Percentiles rank a stretch among this genome's conserved stretches.
These are phyloP conservation scores for Microctonus brassicae DNA, from an alignment of 2,888 invertebrate species.

Conservation along the genomic window DNA sequence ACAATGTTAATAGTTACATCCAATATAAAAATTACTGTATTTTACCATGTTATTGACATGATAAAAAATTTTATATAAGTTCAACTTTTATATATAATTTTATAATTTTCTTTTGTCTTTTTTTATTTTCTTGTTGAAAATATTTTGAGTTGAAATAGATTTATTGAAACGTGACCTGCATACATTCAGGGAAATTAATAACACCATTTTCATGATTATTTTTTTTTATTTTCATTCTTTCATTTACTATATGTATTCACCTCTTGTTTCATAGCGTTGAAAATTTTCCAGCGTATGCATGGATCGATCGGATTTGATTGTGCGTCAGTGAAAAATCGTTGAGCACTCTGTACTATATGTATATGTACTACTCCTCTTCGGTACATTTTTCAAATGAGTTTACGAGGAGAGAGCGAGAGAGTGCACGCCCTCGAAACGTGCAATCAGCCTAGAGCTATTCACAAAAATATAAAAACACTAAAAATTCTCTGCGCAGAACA, in stretches of 20 bases:
- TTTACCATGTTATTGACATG: no score
- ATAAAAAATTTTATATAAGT: no score
- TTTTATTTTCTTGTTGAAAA: no score
- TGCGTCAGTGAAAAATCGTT: background rate
- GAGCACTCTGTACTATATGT: no score
- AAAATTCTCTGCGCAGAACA: no score
- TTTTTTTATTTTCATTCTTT: background rate
- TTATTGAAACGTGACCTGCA: background rate
- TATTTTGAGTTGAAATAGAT: background rate
- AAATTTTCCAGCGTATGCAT: background rate
- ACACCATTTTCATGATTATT: background rate
- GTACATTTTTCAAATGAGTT: slow-evolving; percentile 40
- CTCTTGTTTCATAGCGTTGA: no score
- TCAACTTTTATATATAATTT: no score
- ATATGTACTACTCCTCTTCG: no score
- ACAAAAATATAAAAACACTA: background rate
- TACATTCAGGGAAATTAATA: background rate
- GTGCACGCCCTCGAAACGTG: slow-evolving; percentile 4
- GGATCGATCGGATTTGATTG: slow-evolving; percentile 3
- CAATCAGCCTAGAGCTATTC: background rate
- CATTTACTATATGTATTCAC: no score
- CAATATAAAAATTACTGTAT: no score
- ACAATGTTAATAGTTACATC: no score
- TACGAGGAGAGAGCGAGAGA: slow-evolving; percentile 24
- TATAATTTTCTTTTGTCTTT: no score